Base-by-base conservation (phyloP, 2,797 vertebrate genomes). In the Limosa lapponica region DNA sequence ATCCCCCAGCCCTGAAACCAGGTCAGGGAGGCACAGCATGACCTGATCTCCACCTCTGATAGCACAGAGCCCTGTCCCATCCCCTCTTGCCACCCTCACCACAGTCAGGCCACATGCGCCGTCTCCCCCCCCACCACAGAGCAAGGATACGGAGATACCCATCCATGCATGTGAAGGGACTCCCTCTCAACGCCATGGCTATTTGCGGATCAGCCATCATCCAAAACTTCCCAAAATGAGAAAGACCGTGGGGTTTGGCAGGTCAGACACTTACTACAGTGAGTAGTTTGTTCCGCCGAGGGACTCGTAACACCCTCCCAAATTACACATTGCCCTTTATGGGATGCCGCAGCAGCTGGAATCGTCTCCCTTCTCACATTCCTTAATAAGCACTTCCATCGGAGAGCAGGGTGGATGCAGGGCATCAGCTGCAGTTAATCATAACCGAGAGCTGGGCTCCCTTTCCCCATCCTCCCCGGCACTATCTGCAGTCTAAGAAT, bases 41-140 rank as follows among this genome's bases (percentile, higher is more conserved):
- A 95, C 92, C 96, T 90, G 96, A 96, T 97, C 96, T 65, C 94
- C 84, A 97, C 93, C 88, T 89, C 95, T 83, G 93, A 96, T 92
- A 96, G 78, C 78, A 82, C 41, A 52, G 16, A 89, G 77, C 51
- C 43, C 59, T 32, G 61, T 85, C 85, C 85, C 87, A 65, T 89
- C 64, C 79, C 85, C 79, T 87, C 79, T 3, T 82, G 82, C 91
- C 86, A 94, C 28, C 77, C 86, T 54, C 25, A 52, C 34, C 82
- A 86, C 20, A n/a, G 43, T 5, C 84, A 61, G 62, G 73, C 75
- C 52, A 48, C 44, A 43, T 8, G 44, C 1, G 2, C 3, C 2
- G 1, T 64, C 13, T 32, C 52, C 25, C 44, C 11, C 1, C 24
- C 6, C 11, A 37, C 1, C 1, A 0, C 57, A n/a, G 15, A 91